Evolutionary conservation across 2,113 vertebrate genomes (phyloP), one percentile per base, ranked within the genome.

Genomic region (Neodontobutis hainanensis): DNA sequence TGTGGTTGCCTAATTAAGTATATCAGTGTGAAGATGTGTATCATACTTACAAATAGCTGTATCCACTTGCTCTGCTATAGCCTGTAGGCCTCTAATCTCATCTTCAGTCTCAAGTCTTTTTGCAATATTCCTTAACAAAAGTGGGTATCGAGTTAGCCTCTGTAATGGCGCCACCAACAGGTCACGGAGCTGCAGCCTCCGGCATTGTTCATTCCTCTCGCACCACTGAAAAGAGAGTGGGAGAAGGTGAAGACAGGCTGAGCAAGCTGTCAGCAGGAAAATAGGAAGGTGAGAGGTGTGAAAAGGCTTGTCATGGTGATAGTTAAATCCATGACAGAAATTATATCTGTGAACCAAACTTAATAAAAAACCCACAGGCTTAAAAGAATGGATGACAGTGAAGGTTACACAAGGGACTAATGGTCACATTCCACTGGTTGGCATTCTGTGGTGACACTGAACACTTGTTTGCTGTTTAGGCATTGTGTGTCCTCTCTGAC

Each of bases 61-160:
- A 65, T 98, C 95, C 89, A 97, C 94, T 68, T 92, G 93, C 19
- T 95, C 93, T 48, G 94, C 93, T 70, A 96, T 85, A 3, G 82
- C 78, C 66, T 90, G 90, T 81, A 96, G 84, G n/a, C 84, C 68
- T 38, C 55, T 52, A 69, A 87, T 89, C 82, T 96, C 94, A 1
- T 68, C 85, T 46, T 92, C 64, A 0, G 80, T 80, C 35, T 69
- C 68, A 59, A 92, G 94, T 62, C 90, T 91, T 80, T 93, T 95
- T 46, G 92, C 95, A n/a, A 97, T 92, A 61, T 94, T 98, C 85
- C 92, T 91, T 68, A 97, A 62, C 82, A 99, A 69, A 58, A 96
- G 88, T 0, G 95, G 95, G 69, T 97, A 96, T 8, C 91, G 88
- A 0, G 92, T 97, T 16, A 97, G 79, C 60, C 94, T 89, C 84